These are phyloP conservation scores for Otis tarda DNA, from an alignment of 2,113 vertebrate species.

Conservation along the genomic window DNA sequence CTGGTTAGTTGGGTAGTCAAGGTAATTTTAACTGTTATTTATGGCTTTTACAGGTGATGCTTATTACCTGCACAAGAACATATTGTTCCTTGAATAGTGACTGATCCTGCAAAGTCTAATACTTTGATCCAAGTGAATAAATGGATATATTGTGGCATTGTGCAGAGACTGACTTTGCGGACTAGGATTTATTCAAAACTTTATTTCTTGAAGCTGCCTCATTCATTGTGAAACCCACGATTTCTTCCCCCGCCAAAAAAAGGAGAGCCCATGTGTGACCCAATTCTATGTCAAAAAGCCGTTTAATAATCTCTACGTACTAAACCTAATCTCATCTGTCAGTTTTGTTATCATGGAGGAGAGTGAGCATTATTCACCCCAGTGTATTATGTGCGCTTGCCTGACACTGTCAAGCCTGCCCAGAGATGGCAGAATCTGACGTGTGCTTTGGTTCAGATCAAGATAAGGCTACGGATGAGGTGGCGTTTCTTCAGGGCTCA, in stretches of 20 bases:
- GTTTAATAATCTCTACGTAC: background rate
- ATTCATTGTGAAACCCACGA: background rate
- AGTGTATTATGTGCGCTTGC: accelerated
- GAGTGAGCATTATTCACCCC: background rate
- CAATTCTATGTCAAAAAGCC: background rate
- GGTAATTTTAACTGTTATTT: background rate
- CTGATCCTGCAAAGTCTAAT: background rate
- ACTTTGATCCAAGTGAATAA: background rate
- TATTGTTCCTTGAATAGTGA: background rate
- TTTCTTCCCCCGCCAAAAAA: background rate
- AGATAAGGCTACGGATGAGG: background rate
- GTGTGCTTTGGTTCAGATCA: background rate
- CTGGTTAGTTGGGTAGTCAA: background rate
- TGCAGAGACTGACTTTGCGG: background rate
- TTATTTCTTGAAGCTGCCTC: background rate
- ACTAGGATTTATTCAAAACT: background rate
- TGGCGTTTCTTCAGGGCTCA: background rate
- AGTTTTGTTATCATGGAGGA: background rate
- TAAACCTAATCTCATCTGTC: background rate
- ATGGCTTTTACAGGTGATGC: background rate
- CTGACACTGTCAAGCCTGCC: background rate
- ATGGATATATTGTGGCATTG: background rate
- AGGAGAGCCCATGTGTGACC: accelerated
- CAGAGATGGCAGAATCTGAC: background rate
- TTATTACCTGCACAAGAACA: background rate